These are phyloP conservation scores for Ochropacha duplaris DNA, from an alignment of 2,888 invertebrate species.

Conservation along the genomic window DNA sequence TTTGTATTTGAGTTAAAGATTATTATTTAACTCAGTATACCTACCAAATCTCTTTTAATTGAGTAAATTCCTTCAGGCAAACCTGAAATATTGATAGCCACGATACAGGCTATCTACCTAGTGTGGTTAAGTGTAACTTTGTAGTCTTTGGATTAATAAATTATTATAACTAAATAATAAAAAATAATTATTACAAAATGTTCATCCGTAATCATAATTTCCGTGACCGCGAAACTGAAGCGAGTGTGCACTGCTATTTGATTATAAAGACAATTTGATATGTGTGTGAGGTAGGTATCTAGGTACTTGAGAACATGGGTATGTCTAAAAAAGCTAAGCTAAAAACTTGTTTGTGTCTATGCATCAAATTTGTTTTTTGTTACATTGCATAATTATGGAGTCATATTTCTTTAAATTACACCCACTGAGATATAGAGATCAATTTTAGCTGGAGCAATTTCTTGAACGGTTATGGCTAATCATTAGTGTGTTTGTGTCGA, in stretches of 20 bases:
- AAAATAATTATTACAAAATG: no score
- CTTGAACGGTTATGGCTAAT: neutral
- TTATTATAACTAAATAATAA: no score
- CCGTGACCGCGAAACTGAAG: neutral
- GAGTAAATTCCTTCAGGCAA: no score
- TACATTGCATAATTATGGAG: slow-evolving; percentile 25
- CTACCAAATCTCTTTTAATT: no score
- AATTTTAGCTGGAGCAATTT: neutral
- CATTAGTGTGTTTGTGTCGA: no score
- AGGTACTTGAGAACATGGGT: no score
- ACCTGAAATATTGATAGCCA: no score
- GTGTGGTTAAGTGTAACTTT: no score
- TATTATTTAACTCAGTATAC: no score
- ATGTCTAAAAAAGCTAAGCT: slow-evolving; percentile 6
- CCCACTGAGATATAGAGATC: neutral
- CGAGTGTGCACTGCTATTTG: neutral
- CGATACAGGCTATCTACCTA: no score
- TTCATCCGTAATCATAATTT: neutral
- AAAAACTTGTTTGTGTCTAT: slow-evolving; percentile 26
- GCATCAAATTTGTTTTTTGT: slow-evolving; percentile 20
- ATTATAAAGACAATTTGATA: neutral
- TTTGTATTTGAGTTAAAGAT: no score
- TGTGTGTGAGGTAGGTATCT: neutral
- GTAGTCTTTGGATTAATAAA: no score
- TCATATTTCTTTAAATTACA: slow-evolving; percentile 13